Base-by-base conservation (phyloP, 2,113 vertebrate species). In the Plecotus auritus region DNA sequence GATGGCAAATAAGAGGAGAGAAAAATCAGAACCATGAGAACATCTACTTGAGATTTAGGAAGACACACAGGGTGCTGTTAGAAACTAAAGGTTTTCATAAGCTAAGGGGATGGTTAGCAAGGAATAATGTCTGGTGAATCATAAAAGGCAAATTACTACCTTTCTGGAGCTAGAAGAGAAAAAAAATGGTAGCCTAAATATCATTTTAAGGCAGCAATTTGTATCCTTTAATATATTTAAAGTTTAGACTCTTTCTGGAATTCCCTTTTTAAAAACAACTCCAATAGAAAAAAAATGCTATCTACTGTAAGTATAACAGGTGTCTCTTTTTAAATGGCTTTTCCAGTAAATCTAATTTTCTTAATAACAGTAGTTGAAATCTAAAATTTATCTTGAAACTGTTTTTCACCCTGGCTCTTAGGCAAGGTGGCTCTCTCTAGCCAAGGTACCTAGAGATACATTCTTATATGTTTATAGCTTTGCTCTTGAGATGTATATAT, bases 141-240 rank as follows among this genome's bases (percentile, higher is more conserved):
- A 78, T 28, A 74, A 83, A 94, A 85, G 47, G n/a, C 45, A 93
- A 94, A 84, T 12, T 28, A 85, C 30, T 66, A 70, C 30, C 73
- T 88, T 14, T 77, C 51, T 93, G 87, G 78, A 78, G 5, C 67
- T 70, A 17, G n/a, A 85, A 77, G 76, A 3, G 23, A 23, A 18
- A 37, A 22, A 18, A 26, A 22, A 66, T n/a, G 11, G 80, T 32
- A 72, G 67, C 69, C 69, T 95, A 78, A 76, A 18, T 80, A 92
- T 80, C 59, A 90, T 72, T 66, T 85, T 92, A 96, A 92, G 93
- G 93, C 81, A 93, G 90, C 42, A 89, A 91, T 95, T 4, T 93
- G 32, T 69, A 90, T 76, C 51, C 90, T 91, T 93, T 61, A 47
- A 59, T 90, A 78, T n/a, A 96, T 20, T 94, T 67, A 78, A 94